phyloP scores from a whole-genome alignment of 2,888 invertebrate genomes.

The Aphodius sticticus region DNA sequence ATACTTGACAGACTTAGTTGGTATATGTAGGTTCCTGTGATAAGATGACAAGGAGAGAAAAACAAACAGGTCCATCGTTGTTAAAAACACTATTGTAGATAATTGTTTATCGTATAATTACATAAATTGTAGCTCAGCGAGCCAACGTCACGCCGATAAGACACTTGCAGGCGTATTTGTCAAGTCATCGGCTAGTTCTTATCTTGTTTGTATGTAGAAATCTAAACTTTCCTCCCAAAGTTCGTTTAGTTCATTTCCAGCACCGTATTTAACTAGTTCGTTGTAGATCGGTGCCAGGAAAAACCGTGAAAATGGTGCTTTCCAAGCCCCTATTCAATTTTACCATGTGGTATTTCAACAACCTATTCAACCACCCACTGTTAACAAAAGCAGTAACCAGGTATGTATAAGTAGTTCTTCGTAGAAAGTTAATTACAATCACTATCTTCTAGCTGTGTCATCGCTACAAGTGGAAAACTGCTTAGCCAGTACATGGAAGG shows the following conservation, averaged over 20 bases:
- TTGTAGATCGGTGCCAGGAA: not conserved
- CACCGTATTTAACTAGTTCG: not conserved
- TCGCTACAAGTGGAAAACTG: conserved; percentile 77
- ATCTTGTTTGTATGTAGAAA: not conserved
- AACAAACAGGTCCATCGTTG: too few relatives aligned
- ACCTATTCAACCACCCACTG: conserved; percentile 77
- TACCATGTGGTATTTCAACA: conserved; percentile 75
- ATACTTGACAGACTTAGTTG: too few relatives aligned
- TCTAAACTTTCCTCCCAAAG: not conserved
- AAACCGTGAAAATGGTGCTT: conserved; percentile 65
- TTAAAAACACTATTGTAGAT: not conserved
- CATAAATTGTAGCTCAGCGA: not conserved
- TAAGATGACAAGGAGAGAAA: too few relatives aligned
- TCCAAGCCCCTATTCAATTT: conserved; percentile 77
- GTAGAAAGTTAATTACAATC: conserved; percentile 28
- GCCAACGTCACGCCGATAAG: not conserved
- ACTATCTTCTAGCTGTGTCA: conserved; percentile 66
- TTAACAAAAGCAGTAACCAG: conserved; percentile 82
- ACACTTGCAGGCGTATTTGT: not conserved
- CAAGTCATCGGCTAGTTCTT: not conserved
- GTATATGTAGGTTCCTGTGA: too few relatives aligned
- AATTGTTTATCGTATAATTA: not conserved
- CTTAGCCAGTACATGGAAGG: conserved; percentile 78
- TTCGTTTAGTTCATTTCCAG: not conserved
- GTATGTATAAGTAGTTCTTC: conserved; percentile 61